Evolutionary conservation across 2,113 vertebrate species (phyloP), one percentile per base, ranked within the genome.

Genomic region (Zootoca vivipara): DNA sequence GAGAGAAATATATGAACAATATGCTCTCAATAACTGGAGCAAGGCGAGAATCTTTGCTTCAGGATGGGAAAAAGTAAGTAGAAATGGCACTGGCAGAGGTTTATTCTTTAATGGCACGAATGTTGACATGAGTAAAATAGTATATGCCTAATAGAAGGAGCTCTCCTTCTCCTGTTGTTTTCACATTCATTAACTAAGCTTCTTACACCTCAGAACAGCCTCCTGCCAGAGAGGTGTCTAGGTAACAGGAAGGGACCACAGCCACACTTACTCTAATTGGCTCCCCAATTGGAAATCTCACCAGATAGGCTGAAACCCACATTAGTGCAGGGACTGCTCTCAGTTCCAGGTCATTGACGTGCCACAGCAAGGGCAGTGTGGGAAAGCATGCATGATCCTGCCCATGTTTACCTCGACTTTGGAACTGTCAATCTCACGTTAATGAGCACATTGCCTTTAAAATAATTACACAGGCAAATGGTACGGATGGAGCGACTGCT

Each of bases 321-420:
- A 58, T 42, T 28, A 83, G 46, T 26, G 85, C 69, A 15, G 64
- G 92, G 1, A 84, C 15, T 64, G 46, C 89, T 85, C 85, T 70
- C 81, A 5, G 28, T 85, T 73, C 26, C 46, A 85, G 84, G 62
- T 91, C 86, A 90, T 10, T 73, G 56, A 7, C 18, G 87, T 87
- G 46, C 4, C 40, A 46, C 46, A 82, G 78, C 35, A 1, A 28
- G 87, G 52, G 15, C 84, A 90, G 78, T 0, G 0, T 58, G 15
- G 35, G 42, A 90, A 94, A 88, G 12, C 5, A 62, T 0, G 1
- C 0, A 82, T 35, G 2, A 3, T 90, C 30, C 72, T 65, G 22
- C 5, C 26, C 24, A 2, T 92, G 82, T 94, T 94, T 90, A 62
- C 40, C 33, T n/a, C 4, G 78, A 87, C 79, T 84, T 20, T n/a